Evolutionary conservation across 2,797 vertebrate genomes (phyloP), one percentile per base, ranked within the genome.

Genomic region (Rhinella marina): DNA sequence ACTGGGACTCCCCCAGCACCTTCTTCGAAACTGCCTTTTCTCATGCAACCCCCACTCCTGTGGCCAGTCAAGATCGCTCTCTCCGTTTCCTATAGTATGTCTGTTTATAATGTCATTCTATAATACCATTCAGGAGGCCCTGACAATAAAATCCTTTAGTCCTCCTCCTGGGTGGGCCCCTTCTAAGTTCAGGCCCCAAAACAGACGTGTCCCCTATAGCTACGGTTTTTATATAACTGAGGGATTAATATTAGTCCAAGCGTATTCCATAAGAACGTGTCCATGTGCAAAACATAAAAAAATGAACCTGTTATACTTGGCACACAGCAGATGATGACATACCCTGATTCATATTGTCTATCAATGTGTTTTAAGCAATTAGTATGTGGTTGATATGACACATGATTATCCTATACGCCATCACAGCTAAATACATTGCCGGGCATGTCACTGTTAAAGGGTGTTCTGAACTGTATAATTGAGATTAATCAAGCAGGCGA

Each of bases 391-490:
- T 59, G 76, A 64, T 62, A 76, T 85, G 48, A 85, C n/a, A 85
- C 32, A 77, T 64, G 61, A 85, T 52, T 77, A 52, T 48, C 32
- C n/a, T 21, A 41, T 85, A 62, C 16, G 48, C 73, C 59, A 78
- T 78, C 41, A 78, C 48, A 52, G 32, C 57, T 54, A 17, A 76
- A 64, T 48, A 64, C 72, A 78, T 61, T 41, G 48, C 73, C 11
- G 41, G 25, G 75, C 48, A 76, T 64, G 84, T 77, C 64, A 64
- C 48, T 85, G 41, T 77, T 77, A 29, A 85, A 23, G 27, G 56
- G 59, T 77, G 62, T 77, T 77, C 23, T 85, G 73, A 77, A 66
- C 73, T 85, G 84, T 85, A 77, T 66, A 77, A 85, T 64, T 78
- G 25, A 77, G 84, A 27, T 85, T 85, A 78, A 85, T 85, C 72